phyloP scores from a whole-genome alignment of 2,888 invertebrate species.

The Cephus runcator region DNA sequence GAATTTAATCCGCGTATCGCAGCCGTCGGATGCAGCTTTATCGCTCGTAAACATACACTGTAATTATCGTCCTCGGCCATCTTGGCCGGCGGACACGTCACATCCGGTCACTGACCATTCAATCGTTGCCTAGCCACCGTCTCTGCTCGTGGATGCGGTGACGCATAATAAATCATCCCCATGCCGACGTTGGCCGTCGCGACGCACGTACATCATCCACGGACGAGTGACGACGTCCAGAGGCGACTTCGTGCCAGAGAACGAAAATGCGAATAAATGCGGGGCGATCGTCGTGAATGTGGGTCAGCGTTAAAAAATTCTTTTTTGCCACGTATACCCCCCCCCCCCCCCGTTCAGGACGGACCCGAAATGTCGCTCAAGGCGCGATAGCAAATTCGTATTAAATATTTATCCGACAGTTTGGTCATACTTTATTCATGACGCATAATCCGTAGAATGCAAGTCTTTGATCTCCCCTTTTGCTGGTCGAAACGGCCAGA shows the following conservation, averaged over 20 bases:
- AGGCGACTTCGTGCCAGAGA: not conserved
- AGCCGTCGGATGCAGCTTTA: slow-evolving; percentile 34
- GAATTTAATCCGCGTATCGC: not conserved
- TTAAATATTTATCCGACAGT: not conserved
- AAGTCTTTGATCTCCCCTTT: not conserved
- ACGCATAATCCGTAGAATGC: slow-evolving; percentile 1
- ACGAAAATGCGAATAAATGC: not conserved
- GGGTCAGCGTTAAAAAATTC: not conserved
- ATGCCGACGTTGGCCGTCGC: not conserved
- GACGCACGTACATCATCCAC: not conserved
- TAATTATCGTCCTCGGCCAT: slow-evolving; percentile 52
- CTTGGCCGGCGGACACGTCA: slow-evolving; percentile 49
- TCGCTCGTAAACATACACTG: slow-evolving; percentile 55
- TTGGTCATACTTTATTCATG: not conserved
- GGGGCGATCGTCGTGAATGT: not conserved
- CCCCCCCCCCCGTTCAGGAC: too few relatives aligned
- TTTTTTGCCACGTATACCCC: too few relatives aligned
- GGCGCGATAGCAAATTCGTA: not conserved
- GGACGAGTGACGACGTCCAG: not conserved
- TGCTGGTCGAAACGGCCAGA: not conserved
- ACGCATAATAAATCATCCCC: slow-evolving; percentile 35
- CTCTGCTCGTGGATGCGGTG: slow-evolving; percentile 20
- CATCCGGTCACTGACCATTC: slow-evolving; percentile 61
- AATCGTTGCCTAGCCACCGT: slow-evolving; percentile 45
- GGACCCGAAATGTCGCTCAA: not conserved